phyloP scores from a whole-genome alignment of 2,113 vertebrate genomes.

The Pygoscelis antarcticus region DNA sequence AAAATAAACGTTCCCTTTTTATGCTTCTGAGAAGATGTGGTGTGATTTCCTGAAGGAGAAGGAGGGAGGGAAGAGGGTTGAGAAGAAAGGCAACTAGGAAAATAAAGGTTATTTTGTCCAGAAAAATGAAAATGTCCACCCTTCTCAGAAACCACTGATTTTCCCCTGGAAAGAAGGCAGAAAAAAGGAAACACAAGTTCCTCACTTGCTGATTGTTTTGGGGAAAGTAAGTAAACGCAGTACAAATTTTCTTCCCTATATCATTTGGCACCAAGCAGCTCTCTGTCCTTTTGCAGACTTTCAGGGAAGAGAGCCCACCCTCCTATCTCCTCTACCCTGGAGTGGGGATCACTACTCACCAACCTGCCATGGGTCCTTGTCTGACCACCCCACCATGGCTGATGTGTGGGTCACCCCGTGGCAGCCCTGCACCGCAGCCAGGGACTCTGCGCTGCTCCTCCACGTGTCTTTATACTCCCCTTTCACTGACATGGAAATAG shows the following conservation, averaged over 20 bases:
- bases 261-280: background rate
- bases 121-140: background rate
- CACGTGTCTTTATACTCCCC: rapidly evolving
- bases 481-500: background rate
- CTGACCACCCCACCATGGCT: background rate
- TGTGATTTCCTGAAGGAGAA: background rate
- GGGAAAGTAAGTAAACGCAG: background rate
- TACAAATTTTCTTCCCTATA: background rate
- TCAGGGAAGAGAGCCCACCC: background rate
- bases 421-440: background rate
- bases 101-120: background rate
- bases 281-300: background rate
- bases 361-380: background rate
- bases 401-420: background rate
- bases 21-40: background rate
- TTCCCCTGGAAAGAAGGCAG: background rate
- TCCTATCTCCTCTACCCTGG: background rate
- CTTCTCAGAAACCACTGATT: background rate
- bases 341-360: background rate
- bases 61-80: background rate
- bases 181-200: background rate
- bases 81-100: background rate
- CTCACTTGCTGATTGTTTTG: background rate
- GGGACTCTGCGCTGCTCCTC: background rate
- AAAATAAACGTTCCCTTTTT: background rate